Evolutionary conservation across 2,113 vertebrate genomes (phyloP), one percentile per base, ranked within the genome.

Genomic region (Hoplias malabaricus): DNA sequence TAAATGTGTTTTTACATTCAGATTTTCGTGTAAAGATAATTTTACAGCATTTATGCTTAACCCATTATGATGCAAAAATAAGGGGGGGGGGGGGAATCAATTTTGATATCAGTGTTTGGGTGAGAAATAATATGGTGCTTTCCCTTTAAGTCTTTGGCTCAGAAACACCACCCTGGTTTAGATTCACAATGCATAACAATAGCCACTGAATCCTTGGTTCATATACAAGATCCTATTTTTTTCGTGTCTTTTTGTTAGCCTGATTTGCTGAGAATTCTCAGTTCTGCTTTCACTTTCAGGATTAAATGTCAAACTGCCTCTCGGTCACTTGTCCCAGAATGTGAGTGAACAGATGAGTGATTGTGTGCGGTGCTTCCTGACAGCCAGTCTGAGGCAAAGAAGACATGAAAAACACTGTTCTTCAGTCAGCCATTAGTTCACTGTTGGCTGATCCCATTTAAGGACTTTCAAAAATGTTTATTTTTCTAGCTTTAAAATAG

Each of bases 271-370:
- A 62, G 4, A 12, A 23, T 59, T 61, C n/a, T 50, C 42, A 23
- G 68, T 56, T 79, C 42, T 80, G 23, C 56, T 76, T 81, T 78
- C 80, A 62, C 67, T 84, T 78, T 84, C 54, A 40, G 38, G 25
- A 56, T 70, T n/a, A 76, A 75, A 73, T 67, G 79, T 68, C 65
- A 78, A 5, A 2, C 25, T 63, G 33, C 16, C 16, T 19, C 66
- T 69, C 27, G 31, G 53, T 57, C 36, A 43, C 50, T 81, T 79
- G 67, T 66, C 40, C 56, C 12, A 19, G 27, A 68, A 27, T 27
- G 34, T 75, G 12, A 29, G 59, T n/a, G 59, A 69, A 69, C 33
- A 78, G 40, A 69, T 38, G 31, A 21, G 11, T 63, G 19, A 56
- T 69, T 73, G 33, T 63, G 23, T 67, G 33, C 19, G 38, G 11